Evolutionary conservation across 1,140 invertebrate genomes (phyloP), one percentile per base, ranked within the genome.

Genomic region (Platorchestia sp.): DNA sequence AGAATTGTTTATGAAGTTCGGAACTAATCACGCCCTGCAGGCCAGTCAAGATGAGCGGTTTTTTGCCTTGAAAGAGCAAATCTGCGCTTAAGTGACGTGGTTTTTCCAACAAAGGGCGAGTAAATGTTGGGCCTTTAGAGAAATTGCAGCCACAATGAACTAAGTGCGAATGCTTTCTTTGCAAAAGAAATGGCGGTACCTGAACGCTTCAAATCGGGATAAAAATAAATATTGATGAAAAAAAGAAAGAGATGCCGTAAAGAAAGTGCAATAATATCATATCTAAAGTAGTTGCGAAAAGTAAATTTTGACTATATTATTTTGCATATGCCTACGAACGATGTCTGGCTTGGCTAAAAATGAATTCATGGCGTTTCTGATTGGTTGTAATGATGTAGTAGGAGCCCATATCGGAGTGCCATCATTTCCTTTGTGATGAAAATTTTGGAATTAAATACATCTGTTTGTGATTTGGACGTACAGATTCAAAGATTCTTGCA

Each of bases 1-100:
- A 75, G 59, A 75, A 75, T 75, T 75, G 59, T 75, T 75, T 75
- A 75, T 75, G 59, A 75, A 75, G 59, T 75, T 36, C 59, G 59
- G 36, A 75, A 75, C 59, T 75, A 75, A 75, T 75, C 59, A 75
- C 59, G 59, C 59, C 59, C 59, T 10, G 27, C 59, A 75, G 27
- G 27, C 59, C 59, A 75, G 59, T 75, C 14, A 75, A 75, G 59
- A 75, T 36, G 59, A 75, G 59, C 59, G 1, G 59, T 75, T 75
- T n/a, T 75, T 75, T 75, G 59, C 59, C 36, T 75, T 10, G 36
- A 36, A 36, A 75, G 27, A 75, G 59, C 7, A 36, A 75, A 10
- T 75, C 59, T 75, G 59, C 59, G 27, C 59, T 75, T 75, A 75
- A 75, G 59, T 75, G 59, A 75, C 59, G 10, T 3, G 10, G 59